Base-by-base conservation (phyloP, 2,888 invertebrate species). In the Eupithecia inturbata region DNA sequence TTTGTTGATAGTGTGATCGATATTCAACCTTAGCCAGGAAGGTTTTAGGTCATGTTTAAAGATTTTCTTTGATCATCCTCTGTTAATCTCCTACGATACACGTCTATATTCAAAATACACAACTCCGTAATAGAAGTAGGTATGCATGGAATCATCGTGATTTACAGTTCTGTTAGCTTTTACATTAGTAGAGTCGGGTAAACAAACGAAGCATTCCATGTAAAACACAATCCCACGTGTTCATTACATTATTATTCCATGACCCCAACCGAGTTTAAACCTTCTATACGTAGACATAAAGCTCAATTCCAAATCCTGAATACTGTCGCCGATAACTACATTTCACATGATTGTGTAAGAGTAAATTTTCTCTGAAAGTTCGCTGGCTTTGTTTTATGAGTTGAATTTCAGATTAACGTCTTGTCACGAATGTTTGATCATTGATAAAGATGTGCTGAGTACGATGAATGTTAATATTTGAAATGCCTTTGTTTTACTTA, bases 401-500 rank as follows among this genome's bases (percentile, higher is more conserved):
- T 79, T 78, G 78, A 53, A 22, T 78, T 79, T 81, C 62, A 80
- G 81, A 36, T 71, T 39, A 64, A 72, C 70, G 79, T 73, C 73
- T 79, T 80, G 80, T 80, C 72, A 81, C 85, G 83, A 86, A 85
- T 85, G 82, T 70, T 87, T 85, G 81, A 60, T 78, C 74, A 80
- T 70, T 82, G 90, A 90, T 90, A 89, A 89, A 81, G 81, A 84
- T 87, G 81, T 88, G 89, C 89, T 90, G 88, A 89, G 86, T 89
- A 81, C 84, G 87, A 87, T 90, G 89, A 90, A 86, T 84, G 82
- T 82, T 83, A 87, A 88, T 88, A 85, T 88, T 89, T 86, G 76
- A 70, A 71, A 64, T 76, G 67, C 57, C 66, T 74, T 64, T 73
- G 72, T 75, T 77, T 77, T 72, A 71, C 70, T 72, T 78, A 60